Conservation (phyloP, 2,888 invertebrate genomes). For the Epistrophe eligans region DNA sequence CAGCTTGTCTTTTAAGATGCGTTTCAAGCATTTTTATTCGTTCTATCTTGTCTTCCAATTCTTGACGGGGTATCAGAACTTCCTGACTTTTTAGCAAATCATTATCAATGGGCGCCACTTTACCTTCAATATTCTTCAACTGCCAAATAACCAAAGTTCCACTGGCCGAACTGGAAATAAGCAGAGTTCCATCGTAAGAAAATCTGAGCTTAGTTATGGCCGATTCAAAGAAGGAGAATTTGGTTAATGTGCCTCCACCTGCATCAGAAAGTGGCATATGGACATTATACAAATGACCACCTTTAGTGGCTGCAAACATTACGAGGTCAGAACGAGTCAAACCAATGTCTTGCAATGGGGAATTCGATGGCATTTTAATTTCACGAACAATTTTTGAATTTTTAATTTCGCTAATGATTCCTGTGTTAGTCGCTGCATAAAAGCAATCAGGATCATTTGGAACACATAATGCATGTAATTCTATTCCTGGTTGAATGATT, state of each 20-base stretch:
- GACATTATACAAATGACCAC: slow-evolving; percentile 91
- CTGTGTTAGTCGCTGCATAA: slow-evolving; percentile 82
- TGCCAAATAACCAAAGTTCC: slow-evolving; percentile 95
- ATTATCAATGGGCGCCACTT: slow-evolving; percentile 89
- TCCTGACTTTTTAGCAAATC: slow-evolving; percentile 92
- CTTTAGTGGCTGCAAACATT: slow-evolving; percentile 91
- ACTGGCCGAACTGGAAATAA: slow-evolving; percentile 90
- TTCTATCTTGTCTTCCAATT: slow-evolving; percentile 91
- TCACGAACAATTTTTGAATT: slow-evolving; percentile 81
- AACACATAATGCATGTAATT: slow-evolving; percentile 88
- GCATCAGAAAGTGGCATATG: slow-evolving; percentile 85
- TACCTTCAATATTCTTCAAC: slow-evolving; percentile 88
- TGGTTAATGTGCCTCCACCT: slow-evolving; percentile 81
- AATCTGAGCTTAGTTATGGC: slow-evolving; percentile 87
- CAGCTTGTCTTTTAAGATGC: slow-evolving; percentile 92
- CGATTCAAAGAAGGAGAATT: slow-evolving; percentile 85
- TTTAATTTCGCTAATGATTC: slow-evolving; percentile 81
- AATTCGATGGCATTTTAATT: slow-evolving; percentile 79
- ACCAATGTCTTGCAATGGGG: slow-evolving; percentile 84
- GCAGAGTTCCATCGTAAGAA: slow-evolving; percentile 90
- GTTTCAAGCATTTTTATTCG: slow-evolving; percentile 86
- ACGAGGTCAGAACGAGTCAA: slow-evolving; percentile 92
- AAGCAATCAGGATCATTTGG: slow-evolving; percentile 82
- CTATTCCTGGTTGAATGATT: slow-evolving; percentile 91
- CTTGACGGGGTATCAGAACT: slow-evolving; percentile 91